Conservation (phyloP, 30 jellyfish, hydroid and myxozoan genomes). For the Cassiopea xamachana region DNA sequence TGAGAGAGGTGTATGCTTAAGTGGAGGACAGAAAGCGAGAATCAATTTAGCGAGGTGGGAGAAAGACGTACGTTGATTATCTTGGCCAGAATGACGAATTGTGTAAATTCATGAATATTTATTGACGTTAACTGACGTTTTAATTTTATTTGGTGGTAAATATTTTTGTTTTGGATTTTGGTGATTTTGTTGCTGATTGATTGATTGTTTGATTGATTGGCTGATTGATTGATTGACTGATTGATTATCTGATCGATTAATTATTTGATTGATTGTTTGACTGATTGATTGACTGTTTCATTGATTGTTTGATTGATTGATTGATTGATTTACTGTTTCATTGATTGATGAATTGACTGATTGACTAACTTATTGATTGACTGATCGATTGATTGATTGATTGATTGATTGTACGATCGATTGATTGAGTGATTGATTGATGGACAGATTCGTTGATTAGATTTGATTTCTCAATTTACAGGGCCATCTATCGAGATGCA, state of each 20-base stretch:
- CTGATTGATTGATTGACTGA: background rate
- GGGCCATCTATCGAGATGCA: slow-evolving; percentile 88
- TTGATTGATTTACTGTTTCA: background rate
- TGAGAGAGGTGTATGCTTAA: slow-evolving; percentile 85
- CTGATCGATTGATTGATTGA: background rate
- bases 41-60: slow-evolving; percentile 83
- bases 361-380: background rate
- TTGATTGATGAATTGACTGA: background rate
- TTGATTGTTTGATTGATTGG: background rate
- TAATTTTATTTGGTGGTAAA: too few species aligned
- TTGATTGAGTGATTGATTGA: background rate
- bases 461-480: background rate
- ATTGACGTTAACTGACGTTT: too few species aligned
- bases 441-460: background rate
- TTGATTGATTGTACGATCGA: background rate
- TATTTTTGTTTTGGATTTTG: background rate
- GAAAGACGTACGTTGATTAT: background rate
- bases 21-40: slow-evolving; percentile 96
- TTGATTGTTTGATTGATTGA: background rate
- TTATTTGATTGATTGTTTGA: background rate
- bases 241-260: background rate
- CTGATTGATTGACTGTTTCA: background rate
- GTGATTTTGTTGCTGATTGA: background rate
- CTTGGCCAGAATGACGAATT: too few species aligned
- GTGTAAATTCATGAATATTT: too few species aligned